Conservation (phyloP, 2,797 vertebrate species). For the Chiloscyllium punctatum region DNA sequence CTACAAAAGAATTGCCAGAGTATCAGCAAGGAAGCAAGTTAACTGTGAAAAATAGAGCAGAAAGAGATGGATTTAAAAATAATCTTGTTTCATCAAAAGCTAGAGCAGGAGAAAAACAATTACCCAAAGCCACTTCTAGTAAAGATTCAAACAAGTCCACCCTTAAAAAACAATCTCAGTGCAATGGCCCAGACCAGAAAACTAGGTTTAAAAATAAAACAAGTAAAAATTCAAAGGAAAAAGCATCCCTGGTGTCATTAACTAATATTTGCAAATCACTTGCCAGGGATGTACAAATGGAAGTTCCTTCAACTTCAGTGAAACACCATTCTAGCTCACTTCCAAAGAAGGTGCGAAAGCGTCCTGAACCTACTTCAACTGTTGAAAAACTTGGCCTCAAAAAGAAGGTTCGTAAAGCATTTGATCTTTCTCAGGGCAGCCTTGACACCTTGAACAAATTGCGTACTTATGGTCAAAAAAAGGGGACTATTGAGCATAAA, state of each 20-base stretch:
- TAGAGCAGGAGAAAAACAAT: not conserved
- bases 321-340: conserved; percentile 46
- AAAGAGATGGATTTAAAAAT: not conserved
- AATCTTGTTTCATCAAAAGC: not conserved
- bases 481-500: conserved; percentile 44
- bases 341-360: conserved; percentile 58
- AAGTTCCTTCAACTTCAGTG: not conserved
- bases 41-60: not conserved
- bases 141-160: not conserved
- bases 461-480: conserved; percentile 61
- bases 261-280: not conserved
- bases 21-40: not conserved
- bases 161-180: not conserved
- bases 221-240: not conserved
- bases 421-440: conserved; percentile 65
- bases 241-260: not conserved
- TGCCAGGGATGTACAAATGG: not conserved
- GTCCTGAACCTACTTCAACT: conserved; percentile 51
- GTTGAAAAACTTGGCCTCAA: conserved; percentile 67
- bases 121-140: not conserved
- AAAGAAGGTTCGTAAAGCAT: conserved; percentile 62
- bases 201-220: not conserved
- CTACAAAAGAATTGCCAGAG: not conserved
- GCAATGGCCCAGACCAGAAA: not conserved
- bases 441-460: conserved; percentile 53